Percentiles rank a stretch among this genome's conserved stretches.
These are phyloP conservation scores for Montipora capricornis DNA, from an alignment of 64 coral and sea anemone species.

Conservation along the genomic window DNA sequence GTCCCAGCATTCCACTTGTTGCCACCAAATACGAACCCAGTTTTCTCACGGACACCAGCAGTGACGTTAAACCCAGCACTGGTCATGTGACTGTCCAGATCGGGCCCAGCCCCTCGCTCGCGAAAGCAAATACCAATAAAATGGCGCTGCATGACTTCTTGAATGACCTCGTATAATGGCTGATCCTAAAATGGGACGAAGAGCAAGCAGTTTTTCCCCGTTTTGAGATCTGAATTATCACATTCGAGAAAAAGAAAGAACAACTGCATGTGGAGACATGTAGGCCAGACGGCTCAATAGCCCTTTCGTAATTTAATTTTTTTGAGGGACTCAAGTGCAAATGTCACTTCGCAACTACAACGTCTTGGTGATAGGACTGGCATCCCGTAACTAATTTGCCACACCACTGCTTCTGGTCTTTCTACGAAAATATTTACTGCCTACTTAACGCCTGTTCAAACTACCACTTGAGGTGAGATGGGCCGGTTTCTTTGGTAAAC, in stretches of 20 bases:
- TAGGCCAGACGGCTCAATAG: too few relatives aligned
- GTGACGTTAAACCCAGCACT: constrained; percentile 88
- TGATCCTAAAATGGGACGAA: constrained; percentile 64
- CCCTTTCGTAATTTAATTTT: too few relatives aligned
- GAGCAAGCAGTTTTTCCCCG: not conserved
- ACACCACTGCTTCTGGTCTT: too few relatives aligned
- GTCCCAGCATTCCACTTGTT: constrained; percentile 96
- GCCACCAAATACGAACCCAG: constrained; percentile 98
- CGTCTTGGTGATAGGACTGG: too few relatives aligned
- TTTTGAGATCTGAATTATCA: not conserved
- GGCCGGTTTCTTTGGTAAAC: too few relatives aligned
- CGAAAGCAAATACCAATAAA: constrained; percentile 93
- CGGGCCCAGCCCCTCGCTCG: constrained; percentile 84
- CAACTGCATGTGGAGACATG: too few relatives aligned
- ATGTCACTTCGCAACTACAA: too few relatives aligned
- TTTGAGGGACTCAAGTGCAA: too few relatives aligned
- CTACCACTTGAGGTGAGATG: too few relatives aligned
- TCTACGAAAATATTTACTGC: too few relatives aligned
- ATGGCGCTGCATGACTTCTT: constrained; percentile 95
- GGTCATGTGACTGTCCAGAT: constrained; percentile 86
- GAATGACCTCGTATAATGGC: constrained; percentile 91
- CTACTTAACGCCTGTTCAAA: too few relatives aligned
- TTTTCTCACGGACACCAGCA: constrained; percentile 81
- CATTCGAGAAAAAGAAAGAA: not conserved
- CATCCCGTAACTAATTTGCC: too few relatives aligned